These are phyloP conservation scores for Ammodytes marinus DNA, from an alignment of 2,113 vertebrate genomes.

Conservation along the genomic window DNA sequence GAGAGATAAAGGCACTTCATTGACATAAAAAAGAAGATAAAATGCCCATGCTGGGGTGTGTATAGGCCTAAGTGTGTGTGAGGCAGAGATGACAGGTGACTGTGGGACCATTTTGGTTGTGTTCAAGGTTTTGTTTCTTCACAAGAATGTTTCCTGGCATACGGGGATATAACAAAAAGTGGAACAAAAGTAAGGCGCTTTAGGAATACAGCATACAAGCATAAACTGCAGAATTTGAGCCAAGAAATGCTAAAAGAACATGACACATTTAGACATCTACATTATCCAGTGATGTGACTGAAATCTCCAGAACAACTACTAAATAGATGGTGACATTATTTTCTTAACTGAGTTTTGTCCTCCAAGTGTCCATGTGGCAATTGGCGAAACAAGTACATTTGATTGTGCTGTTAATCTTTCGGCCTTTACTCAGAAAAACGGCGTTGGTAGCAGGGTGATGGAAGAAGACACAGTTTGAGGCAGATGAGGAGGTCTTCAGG, in stretches of 20 bases:
- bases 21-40: conserved; percentile 35
- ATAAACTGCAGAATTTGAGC: background rate
- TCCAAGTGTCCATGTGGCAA: background rate
- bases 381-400: background rate
- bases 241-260: background rate
- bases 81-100: conserved; percentile 23
- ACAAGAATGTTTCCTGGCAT: conserved; percentile 22
- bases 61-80: conserved; percentile 37
- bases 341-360: too few species aligned
- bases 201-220: background rate
- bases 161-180: conserved; percentile 12
- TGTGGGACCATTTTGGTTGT: conserved; percentile 43
- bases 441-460: too few species aligned
- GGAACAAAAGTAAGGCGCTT: conserved; percentile 17
- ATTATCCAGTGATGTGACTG: background rate
- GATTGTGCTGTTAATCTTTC: too few species aligned
- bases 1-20: conserved; percentile 16
- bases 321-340: too few species aligned
- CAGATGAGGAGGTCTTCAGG: too few species aligned
- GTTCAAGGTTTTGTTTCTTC: conserved; percentile 47
- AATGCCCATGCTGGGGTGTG: conserved; percentile 9
- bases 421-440: too few species aligned
- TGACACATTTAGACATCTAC: background rate
- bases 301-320: background rate
- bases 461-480: too few species aligned